Evolutionary conservation across 2,113 vertebrate genomes (phyloP).

Genomic region (Varanus komodoensis): DNA sequence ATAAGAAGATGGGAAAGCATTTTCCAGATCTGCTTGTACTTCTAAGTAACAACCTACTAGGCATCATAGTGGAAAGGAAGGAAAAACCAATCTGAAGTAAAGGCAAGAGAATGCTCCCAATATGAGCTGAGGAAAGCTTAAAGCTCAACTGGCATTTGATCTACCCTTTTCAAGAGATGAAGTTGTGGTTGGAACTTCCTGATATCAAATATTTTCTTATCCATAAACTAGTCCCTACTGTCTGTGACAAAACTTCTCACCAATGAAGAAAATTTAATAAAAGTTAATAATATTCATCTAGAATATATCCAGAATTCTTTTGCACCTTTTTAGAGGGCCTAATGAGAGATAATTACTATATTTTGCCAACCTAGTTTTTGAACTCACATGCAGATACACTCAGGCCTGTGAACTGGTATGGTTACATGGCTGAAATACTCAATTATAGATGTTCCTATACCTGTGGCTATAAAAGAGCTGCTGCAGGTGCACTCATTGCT

Average conservation of each 20-base stretch:
- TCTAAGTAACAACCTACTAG: neutral
- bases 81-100: neutral
- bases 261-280: neutral
- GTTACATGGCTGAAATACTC: neutral
- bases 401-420: neutral
- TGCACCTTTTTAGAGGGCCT: no score
- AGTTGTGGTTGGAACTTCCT: neutral
- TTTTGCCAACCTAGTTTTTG: neutral
- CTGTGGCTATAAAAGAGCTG: neutral
- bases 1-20: neutral
- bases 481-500: neutral
- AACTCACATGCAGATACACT: neutral
- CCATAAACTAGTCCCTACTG: neutral
- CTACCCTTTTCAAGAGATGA: neutral
- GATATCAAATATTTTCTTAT: neutral
- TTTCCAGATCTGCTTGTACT: neutral
- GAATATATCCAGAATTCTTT: neutral
- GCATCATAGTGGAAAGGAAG: neutral
- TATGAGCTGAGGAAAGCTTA: neutral
- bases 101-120: neutral
- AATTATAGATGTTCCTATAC: neutral
- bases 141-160: neutral
- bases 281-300: neutral
- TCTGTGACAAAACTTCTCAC: neutral
- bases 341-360: neutral